A percentile compares a stretch with the other conserved stretches of the same genome.
Evolutionary conservation across 2,888 invertebrate species (phyloP).

Genomic region (Biston betularia): DNA sequence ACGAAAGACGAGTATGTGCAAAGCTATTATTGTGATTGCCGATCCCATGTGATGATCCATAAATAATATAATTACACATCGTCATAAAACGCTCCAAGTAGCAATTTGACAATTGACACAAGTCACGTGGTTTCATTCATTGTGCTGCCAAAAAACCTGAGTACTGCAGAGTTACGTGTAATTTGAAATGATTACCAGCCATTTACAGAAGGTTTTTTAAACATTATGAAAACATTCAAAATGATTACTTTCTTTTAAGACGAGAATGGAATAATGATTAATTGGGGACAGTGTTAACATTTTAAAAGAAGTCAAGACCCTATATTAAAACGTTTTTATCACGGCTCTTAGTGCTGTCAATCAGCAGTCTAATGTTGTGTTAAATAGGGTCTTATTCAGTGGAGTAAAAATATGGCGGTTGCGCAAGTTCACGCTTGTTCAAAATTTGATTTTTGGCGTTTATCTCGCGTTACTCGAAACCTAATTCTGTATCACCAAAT

Average conservation of each 20-base stretch:
- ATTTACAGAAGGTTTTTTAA: slow-evolving; percentile 61
- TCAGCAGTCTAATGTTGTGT: too few relatives aligned
- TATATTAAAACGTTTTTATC: too few relatives aligned
- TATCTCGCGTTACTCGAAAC: too few relatives aligned
- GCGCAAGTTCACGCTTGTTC: too few relatives aligned
- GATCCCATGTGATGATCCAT: slow-evolving; percentile 50
- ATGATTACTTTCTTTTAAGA: slow-evolving; percentile 20
- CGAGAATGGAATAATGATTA: neutral
- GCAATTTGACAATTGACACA: slow-evolving; percentile 65
- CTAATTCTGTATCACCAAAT: too few relatives aligned
- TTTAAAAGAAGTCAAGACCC: too few relatives aligned
- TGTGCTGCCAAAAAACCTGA: slow-evolving; percentile 50
- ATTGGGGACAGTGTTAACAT: too few relatives aligned
- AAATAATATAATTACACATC: slow-evolving; percentile 58
- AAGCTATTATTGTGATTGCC: slow-evolving; percentile 5
- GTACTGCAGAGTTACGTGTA: slow-evolving; percentile 55
- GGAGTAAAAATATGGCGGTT: too few relatives aligned
- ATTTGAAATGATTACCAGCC: slow-evolving; percentile 65
- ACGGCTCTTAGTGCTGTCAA: too few relatives aligned
- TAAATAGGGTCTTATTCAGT: too few relatives aligned
- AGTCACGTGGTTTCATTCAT: slow-evolving; percentile 64
- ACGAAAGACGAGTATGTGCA: neutral
- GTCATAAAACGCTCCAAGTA: slow-evolving; percentile 57
- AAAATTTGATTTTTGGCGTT: too few relatives aligned
- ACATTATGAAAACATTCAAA: slow-evolving; percentile 41